Evolutionary conservation across 2,888 invertebrate species (phyloP).

Genomic region (Phragmatobia fuliginosa): DNA sequence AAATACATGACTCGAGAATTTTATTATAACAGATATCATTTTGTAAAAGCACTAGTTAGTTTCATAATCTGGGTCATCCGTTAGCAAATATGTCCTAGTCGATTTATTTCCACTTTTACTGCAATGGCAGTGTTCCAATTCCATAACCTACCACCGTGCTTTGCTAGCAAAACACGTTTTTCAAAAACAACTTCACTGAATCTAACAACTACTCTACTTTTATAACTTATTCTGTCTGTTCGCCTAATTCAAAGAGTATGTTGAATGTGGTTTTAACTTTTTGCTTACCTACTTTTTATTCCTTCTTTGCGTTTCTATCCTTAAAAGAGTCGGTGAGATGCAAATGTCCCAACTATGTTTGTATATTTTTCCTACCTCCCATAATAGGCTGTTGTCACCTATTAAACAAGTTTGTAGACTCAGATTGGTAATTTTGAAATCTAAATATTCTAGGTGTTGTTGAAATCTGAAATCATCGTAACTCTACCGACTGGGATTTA

Average conservation of each 20-base stretch:
- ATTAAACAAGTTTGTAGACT: background rate
- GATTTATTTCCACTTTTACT: slow-evolving; percentile 85
- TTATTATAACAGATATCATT: background rate
- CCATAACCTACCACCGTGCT: slow-evolving; percentile 75
- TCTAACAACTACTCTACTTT: slow-evolving; percentile 52
- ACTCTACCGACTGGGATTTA: too few species aligned
- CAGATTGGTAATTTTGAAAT: too few species aligned
- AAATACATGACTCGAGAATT: too few species aligned
- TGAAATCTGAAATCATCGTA: too few species aligned
- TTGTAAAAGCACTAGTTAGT: slow-evolving; percentile 54
- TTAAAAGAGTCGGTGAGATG: background rate
- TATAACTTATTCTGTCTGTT: slow-evolving; percentile 52
- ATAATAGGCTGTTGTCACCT: background rate
- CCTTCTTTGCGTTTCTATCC: background rate
- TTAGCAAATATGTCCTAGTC: slow-evolving; percentile 74
- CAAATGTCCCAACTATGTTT: background rate
- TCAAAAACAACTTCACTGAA: slow-evolving; percentile 70
- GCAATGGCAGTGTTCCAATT: slow-evolving; percentile 84
- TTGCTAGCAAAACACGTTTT: slow-evolving; percentile 78
- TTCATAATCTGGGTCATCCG: slow-evolving; percentile 80
- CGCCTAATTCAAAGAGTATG: background rate
- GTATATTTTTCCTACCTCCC: background rate
- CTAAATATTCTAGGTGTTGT: too few species aligned
- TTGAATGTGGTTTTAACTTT: background rate
- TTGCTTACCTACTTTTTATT: background rate